Percentiles rank a stretch among this genome's conserved stretches.
Conservation (phyloP, 1,140 invertebrate species). For the Heliconius congener region DNA sequence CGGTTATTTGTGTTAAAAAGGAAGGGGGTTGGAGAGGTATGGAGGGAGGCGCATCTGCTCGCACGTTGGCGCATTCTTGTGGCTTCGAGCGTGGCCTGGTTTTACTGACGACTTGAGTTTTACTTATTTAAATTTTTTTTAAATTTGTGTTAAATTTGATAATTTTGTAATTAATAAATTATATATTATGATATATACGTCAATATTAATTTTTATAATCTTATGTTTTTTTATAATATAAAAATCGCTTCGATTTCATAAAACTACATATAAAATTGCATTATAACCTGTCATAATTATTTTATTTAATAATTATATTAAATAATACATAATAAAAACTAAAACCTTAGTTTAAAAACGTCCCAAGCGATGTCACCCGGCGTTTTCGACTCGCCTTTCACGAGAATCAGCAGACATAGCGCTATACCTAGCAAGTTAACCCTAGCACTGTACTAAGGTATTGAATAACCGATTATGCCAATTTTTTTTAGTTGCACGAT, state of each 20-base stretch:
- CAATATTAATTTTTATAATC: neutral
- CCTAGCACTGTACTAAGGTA: neutral
- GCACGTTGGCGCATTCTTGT: constrained; percentile 75
- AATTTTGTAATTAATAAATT: neutral
- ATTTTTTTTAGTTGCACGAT: too few relatives aligned
- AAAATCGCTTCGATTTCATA: too few relatives aligned
- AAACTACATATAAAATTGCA: too few relatives aligned
- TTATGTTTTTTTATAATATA: too few relatives aligned
- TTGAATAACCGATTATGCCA: neutral
- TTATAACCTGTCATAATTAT: too few relatives aligned
- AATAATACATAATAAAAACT: neutral
- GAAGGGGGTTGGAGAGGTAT: constrained; percentile 41
- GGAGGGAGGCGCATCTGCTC: constrained; percentile 62
- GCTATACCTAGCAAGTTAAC: constrained; percentile 32
- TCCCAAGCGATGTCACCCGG: constrained; percentile 21
- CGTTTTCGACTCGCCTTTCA: constrained; percentile 56
- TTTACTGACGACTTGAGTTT: constrained; percentile 30
- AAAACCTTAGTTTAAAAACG: neutral
- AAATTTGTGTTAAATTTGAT: neutral
- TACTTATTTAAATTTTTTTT: neutral
- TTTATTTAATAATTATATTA: neutral
- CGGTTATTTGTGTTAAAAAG: constrained; percentile 48
- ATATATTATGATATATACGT: neutral
- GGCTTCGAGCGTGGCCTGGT: constrained; percentile 62
- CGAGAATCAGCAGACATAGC: constrained; percentile 51